A percentile compares a stretch with the other conserved stretches of the same genome.
Conservation (phyloP, 2,797 vertebrate species). For the Picus viridis region DNA sequence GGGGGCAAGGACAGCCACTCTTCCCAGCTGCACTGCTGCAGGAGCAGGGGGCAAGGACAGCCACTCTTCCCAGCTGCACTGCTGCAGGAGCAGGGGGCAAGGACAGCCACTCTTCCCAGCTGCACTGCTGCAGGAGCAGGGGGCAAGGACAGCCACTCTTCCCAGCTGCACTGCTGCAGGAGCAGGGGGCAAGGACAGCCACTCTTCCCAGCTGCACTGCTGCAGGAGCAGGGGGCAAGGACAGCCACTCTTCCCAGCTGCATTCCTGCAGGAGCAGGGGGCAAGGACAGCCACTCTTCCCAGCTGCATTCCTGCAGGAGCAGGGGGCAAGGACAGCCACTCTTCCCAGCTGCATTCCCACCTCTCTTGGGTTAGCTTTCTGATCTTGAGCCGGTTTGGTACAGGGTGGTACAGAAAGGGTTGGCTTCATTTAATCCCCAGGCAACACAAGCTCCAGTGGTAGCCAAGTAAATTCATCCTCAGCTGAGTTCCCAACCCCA, state of each 20-base stretch:
- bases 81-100: too few relatives aligned
- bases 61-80: too few relatives aligned
- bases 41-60: too few relatives aligned
- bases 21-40: too few relatives aligned
- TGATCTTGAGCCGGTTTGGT: not conserved
- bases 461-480: not conserved
- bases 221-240: not conserved
- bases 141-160: not conserved
- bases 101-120: too few relatives aligned
- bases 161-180: not conserved
- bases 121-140: not conserved
- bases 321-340: not conserved
- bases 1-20: too few relatives aligned
- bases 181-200: not conserved
- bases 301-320: not conserved
- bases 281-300: not conserved
- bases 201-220: not conserved
- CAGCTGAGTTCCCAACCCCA: not conserved
- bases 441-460: not conserved
- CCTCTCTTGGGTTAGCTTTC: accelerated
- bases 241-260: not conserved
- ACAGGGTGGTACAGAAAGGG: not conserved
- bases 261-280: not conserved
- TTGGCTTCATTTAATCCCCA: not conserved
- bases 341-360: accelerated